phyloP scores from a whole-genome alignment of 2,888 invertebrate genomes.

The Venusia cambrica region DNA sequence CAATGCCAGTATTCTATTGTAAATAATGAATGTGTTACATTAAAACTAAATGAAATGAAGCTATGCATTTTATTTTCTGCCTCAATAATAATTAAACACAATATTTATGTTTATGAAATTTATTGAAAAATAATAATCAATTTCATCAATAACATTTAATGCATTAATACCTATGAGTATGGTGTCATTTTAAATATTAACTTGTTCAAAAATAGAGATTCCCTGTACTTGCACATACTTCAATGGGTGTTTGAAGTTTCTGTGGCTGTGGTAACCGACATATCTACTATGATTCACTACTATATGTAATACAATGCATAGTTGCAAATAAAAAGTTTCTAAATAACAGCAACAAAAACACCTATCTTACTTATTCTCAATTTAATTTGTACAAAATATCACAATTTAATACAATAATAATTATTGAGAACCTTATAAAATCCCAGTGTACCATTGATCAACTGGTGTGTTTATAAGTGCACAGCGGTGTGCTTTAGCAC shows the following conservation, averaged over 20 bases:
- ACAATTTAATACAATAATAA: conserved; percentile 63
- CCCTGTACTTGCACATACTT: conserved; percentile 73
- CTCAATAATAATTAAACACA: conserved; percentile 28
- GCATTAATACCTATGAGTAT: conserved; percentile 55
- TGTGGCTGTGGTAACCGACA: conserved; percentile 26
- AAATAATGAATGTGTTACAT: conserved; percentile 75
- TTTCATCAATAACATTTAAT: conserved; percentile 62
- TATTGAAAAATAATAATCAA: conserved; percentile 69
- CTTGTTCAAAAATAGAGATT: conserved; percentile 61
- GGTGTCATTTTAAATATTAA: conserved; percentile 54
- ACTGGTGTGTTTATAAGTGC: background rate
- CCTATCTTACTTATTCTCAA: conserved; percentile 59
- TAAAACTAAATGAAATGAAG: conserved; percentile 63
- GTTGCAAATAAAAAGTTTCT: conserved; percentile 35
- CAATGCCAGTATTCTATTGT: conserved; percentile 79
- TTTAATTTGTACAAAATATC: conserved; percentile 77
- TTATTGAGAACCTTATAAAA: conserved; percentile 44
- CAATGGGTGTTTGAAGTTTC: conserved; percentile 34
- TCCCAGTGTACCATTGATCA: conserved; percentile 11
- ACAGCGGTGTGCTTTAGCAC: too few relatives aligned
- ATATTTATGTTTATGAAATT: conserved; percentile 49
- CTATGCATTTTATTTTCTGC: conserved; percentile 37
- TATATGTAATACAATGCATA: too few relatives aligned
- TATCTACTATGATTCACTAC: conserved; percentile 15
- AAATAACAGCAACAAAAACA: conserved; percentile 46